A percentile compares a stretch with the other conserved stretches of the same genome.
These are phyloP conservation scores for Gadopsis bispinosus DNA, from an alignment of 2,797 vertebrate species.

Conservation along the genomic window DNA sequence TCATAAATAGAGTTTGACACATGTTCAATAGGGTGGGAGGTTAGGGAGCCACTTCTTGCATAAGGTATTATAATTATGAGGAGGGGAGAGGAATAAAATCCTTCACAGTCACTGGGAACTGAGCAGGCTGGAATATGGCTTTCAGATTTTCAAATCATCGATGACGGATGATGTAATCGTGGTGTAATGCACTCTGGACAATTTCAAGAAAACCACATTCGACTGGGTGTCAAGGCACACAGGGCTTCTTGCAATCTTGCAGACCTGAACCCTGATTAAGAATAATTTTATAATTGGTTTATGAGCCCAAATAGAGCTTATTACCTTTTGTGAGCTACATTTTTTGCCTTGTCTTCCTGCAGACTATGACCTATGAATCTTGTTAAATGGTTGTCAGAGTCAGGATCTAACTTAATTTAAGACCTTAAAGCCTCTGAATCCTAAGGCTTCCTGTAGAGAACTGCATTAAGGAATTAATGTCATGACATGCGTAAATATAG, in stretches of 20 bases:
- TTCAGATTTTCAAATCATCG: conserved; percentile 53
- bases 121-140: conserved; percentile 45
- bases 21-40: conserved; percentile 63
- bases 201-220: conserved; percentile 48
- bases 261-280: conserved; percentile 42
- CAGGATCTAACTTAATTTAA: conserved; percentile 60
- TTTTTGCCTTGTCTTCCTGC: conserved; percentile 20
- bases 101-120: conserved; percentile 10
- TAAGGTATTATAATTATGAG: conserved; percentile 53
- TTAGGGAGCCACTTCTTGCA: conserved; percentile 55
- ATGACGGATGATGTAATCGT: conserved; percentile 71
- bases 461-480: conserved; percentile 73
- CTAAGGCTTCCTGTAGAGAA: conserved; percentile 49
- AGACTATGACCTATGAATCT: conserved; percentile 33
- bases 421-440: conserved; percentile 54
- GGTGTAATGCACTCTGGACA: conserved; percentile 58
- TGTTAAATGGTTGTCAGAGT: conserved; percentile 58
- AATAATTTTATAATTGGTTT: conserved; percentile 42
- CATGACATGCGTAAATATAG: conserved; percentile 42
- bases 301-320: conserved; percentile 22
- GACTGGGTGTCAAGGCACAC: conserved; percentile 23
- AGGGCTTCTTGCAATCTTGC: conserved; percentile 20
- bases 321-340: conserved; percentile 28
- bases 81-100: conserved; percentile 15
- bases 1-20: conserved; percentile 78